Percentiles rank a stretch among this genome's conserved stretches.
Conservation (phyloP, 2,113 vertebrate genomes). For the Alouatta palliata region DNA sequence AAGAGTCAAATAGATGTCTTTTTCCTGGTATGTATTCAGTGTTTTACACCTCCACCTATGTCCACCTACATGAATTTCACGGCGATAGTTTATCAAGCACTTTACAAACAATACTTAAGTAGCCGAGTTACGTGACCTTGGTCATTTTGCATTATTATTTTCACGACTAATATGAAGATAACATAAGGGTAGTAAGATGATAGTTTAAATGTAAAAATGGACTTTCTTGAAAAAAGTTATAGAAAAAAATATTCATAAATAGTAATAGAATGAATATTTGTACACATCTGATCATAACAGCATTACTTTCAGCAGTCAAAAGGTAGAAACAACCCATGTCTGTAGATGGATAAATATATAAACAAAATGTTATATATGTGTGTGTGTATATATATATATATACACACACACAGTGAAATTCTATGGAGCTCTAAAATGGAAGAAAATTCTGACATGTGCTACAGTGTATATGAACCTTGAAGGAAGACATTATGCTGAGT, state of each 20-base stretch:
- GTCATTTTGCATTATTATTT: neutral
- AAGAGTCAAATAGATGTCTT: neutral
- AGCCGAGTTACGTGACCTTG: neutral
- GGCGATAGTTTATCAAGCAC: neutral
- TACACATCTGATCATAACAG: neutral
- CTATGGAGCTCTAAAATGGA: no score
- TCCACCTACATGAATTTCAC: slow-evolving; percentile 15
- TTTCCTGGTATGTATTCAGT: slow-evolving; percentile 6
- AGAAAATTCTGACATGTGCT: neutral
- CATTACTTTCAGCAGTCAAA: neutral
- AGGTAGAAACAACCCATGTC: neutral
- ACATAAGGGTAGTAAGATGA: neutral
- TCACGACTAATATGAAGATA: neutral
- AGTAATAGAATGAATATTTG: neutral
- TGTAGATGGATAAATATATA: neutral
- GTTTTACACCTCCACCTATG: neutral
- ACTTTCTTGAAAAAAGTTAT: neutral
- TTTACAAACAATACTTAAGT: neutral
- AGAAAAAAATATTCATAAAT: neutral
- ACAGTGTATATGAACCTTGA: neutral
- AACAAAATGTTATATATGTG: no score
- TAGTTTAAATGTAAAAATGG: neutral
- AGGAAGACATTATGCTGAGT: neutral
- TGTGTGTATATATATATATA: no score
- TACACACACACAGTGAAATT: accelerated